Evolutionary conservation across 2,113 vertebrate genomes (phyloP).

Genomic region (Vombatus ursinus): DNA sequence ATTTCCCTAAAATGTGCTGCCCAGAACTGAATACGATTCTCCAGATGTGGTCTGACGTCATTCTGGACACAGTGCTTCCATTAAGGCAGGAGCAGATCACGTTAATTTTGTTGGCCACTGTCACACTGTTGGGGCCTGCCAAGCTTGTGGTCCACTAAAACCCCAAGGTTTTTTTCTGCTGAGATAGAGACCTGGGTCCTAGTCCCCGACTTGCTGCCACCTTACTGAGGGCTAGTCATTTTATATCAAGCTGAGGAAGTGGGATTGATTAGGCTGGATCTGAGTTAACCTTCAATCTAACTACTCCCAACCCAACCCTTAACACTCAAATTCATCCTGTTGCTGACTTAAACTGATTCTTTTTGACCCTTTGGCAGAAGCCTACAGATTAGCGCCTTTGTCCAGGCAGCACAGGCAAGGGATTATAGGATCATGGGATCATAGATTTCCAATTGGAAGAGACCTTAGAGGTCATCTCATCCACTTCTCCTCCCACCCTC

Average conservation of each 20-base stretch:
- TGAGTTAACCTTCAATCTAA: not conserved
- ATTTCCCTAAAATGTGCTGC: not conserved
- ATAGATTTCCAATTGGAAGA: not conserved
- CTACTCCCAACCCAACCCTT: not conserved
- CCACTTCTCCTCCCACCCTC: not conserved
- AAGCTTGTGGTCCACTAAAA: not conserved
- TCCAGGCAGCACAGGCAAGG: not conserved
- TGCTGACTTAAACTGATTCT: not conserved
- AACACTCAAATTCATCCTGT: not conserved
- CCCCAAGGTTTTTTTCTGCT: not conserved
- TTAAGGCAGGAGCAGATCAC: not conserved
- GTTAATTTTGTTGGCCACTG: not conserved
- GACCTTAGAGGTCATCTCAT: not conserved
- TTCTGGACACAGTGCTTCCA: not conserved
- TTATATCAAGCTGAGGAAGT: not conserved
- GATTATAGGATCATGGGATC: not conserved
- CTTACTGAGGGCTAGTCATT: not conserved
- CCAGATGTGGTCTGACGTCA: not conserved
- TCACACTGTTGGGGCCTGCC: not conserved
- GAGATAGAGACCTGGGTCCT: not conserved
- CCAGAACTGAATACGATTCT: not conserved
- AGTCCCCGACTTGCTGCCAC: not conserved
- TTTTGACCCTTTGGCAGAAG: not conserved
- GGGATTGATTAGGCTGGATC: not conserved
- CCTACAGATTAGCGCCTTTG: not conserved